Conservation (phyloP, 2,113 vertebrate genomes). For the Apodemus sylvaticus region DNA sequence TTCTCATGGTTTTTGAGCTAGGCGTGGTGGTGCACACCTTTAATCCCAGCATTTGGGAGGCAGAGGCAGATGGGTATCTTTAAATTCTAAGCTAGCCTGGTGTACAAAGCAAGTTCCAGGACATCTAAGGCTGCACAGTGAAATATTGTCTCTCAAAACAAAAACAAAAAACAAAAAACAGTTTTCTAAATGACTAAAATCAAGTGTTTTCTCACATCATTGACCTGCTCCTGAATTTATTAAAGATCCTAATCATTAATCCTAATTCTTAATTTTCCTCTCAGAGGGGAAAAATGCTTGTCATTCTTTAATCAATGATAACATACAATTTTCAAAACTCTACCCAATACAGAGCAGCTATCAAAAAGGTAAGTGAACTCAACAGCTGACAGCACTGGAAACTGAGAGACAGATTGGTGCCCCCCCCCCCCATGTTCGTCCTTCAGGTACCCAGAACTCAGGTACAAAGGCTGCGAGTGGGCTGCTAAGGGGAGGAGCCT, state of each 20-base stretch:
- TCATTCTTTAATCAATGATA: neutral
- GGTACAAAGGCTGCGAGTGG: neutral
- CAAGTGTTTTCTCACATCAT: neutral
- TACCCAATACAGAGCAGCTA: neutral
- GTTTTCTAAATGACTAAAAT: neutral
- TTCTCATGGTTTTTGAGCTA: neutral
- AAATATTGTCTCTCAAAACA: neutral
- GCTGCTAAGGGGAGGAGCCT: too few species aligned
- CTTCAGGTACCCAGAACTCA: neutral
- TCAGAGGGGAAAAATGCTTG: neutral
- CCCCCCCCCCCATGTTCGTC: too few species aligned
- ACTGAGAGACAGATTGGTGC: fast-evolving
- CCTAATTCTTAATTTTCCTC: constrained; percentile 41
- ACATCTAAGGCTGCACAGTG: neutral
- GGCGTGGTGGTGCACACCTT: neutral
- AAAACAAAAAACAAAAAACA: neutral
- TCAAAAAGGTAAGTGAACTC: neutral
- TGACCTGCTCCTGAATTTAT: constrained; percentile 25
- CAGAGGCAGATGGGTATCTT: neutral
- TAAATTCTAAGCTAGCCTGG: neutral
- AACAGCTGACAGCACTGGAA: neutral
- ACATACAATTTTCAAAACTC: neutral
- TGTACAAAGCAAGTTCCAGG: neutral
- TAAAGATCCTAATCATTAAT: neutral
- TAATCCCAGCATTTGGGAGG: neutral